These are phyloP conservation scores for Drosophila koepferae DNA, from an alignment of 2,888 invertebrate species.

Conservation along the genomic window DNA sequence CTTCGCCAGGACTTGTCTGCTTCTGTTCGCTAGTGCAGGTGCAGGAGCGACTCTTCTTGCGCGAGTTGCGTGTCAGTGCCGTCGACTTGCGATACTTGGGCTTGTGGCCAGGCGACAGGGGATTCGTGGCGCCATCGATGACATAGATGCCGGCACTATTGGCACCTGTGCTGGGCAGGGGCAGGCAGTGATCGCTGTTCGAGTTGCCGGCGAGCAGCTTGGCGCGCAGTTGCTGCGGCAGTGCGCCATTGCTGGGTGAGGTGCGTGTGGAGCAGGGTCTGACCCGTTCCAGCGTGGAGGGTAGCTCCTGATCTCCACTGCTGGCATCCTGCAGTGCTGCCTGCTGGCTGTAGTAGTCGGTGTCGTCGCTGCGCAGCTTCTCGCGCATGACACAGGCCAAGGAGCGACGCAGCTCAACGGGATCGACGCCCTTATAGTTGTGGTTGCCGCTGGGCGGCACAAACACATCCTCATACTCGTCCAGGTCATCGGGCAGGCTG, in stretches of 20 bases:
- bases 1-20: slow-evolving; percentile 33
- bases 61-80: slow-evolving; percentile 59
- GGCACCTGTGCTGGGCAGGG: slow-evolving; percentile 46
- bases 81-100: slow-evolving; percentile 81
- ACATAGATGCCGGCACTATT: slow-evolving; percentile 65
- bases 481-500: slow-evolving; percentile 59
- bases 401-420: slow-evolving; percentile 65
- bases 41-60: slow-evolving; percentile 70
- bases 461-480: slow-evolving; percentile 82
- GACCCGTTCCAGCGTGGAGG: slow-evolving; percentile 59
- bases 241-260: slow-evolving; percentile 59
- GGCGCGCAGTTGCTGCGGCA: slow-evolving; percentile 56
- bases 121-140: slow-evolving; percentile 76
- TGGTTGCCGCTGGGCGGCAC: slow-evolving; percentile 53
- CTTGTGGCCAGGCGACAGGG: slow-evolving; percentile 70
- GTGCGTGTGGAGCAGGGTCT: slow-evolving; percentile 54
- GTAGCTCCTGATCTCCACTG: slow-evolving; percentile 47
- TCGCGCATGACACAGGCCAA: slow-evolving; percentile 76
- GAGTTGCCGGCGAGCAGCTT: slow-evolving; percentile 64
- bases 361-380: slow-evolving; percentile 80
- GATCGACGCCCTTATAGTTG: slow-evolving; percentile 59
- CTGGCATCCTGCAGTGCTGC: slow-evolving; percentile 30
- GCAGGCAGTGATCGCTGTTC: slow-evolving; percentile 62
- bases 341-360: slow-evolving; percentile 67
- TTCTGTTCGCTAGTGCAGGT: slow-evolving; percentile 64